These are phyloP conservation scores for Brachionus asplanchnoidis DNA, from an alignment of 1,140 invertebrate species.

Conservation along the genomic window DNA sequence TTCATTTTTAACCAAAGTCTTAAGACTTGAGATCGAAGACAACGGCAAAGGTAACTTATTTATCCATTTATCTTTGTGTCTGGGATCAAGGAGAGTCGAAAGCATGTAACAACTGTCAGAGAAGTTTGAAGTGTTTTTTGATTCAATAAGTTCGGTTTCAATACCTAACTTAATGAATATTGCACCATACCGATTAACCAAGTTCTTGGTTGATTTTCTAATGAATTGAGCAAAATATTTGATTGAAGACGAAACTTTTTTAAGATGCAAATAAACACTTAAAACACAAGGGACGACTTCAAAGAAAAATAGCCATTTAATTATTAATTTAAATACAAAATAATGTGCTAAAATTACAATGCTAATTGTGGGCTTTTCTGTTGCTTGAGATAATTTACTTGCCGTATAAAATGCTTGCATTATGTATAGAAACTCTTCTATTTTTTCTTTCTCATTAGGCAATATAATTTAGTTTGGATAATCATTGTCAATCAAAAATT, in stretches of 20 bases:
- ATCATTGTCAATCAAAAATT: slow-evolving; percentile 11
- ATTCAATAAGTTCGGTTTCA: too few species aligned
- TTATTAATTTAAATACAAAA: not conserved
- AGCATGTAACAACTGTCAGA: too few species aligned
- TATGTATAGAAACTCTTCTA: not conserved
- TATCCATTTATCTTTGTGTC: too few species aligned
- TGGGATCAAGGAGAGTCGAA: too few species aligned
- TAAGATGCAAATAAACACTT: not conserved
- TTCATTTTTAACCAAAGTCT: too few species aligned
- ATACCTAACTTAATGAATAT: not conserved
- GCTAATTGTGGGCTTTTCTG: not conserved
- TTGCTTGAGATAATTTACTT: not conserved
- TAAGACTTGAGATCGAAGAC: too few species aligned
- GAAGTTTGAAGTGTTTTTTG: too few species aligned
- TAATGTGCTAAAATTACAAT: not conserved
- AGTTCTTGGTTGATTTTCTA: not conserved
- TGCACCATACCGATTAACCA: not conserved
- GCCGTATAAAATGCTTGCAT: slow-evolving; percentile 9
- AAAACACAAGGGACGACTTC: not conserved
- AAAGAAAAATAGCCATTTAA: not conserved
- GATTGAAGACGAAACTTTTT: not conserved
- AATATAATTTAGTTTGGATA: not conserved
- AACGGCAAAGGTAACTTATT: too few species aligned
- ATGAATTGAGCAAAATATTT: not conserved
- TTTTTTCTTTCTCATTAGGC: not conserved